A percentile compares a stretch with the other conserved stretches of the same genome.
Conservation (phyloP, 2,113 vertebrate genomes). For the Barbus barbus region DNA sequence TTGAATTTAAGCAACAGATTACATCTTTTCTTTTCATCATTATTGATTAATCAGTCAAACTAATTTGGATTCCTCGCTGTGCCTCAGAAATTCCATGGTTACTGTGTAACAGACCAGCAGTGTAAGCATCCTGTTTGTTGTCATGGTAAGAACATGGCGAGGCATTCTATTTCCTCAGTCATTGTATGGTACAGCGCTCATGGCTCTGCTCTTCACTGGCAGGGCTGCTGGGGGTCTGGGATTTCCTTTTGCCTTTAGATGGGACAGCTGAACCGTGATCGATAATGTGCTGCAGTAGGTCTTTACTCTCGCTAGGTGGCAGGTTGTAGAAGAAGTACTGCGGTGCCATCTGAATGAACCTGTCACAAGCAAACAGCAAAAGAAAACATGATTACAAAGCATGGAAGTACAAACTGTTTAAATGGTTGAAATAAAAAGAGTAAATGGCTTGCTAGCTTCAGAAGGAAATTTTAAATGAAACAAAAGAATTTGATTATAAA, state of each 20-base stretch:
- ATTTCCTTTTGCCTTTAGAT: slow-evolving; percentile 49
- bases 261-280: slow-evolving; percentile 60
- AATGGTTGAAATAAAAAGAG: background rate
- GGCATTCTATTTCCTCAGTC: slow-evolving; percentile 50
- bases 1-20: background rate
- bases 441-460: background rate
- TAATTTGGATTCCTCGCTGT: background rate
- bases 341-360: slow-evolving; percentile 82
- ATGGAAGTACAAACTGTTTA: background rate
- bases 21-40: background rate
- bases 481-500: background rate
- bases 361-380: slow-evolving; percentile 57
- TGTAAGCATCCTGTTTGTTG: background rate
- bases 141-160: background rate
- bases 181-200: slow-evolving; percentile 83
- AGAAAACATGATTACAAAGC: background rate
- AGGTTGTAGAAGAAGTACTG: slow-evolving; percentile 92
- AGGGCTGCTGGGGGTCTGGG: background rate
- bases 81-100: background rate
- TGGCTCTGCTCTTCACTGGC: slow-evolving; percentile 62
- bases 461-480: background rate
- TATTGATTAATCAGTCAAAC: slow-evolving; percentile 8
- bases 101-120: slow-evolving; percentile 31
- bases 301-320: slow-evolving; percentile 88
- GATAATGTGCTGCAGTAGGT: slow-evolving; percentile 80